These are phyloP conservation scores for Chitala chitala DNA, from an alignment of 2,113 vertebrate genomes.

Conservation along the genomic window DNA sequence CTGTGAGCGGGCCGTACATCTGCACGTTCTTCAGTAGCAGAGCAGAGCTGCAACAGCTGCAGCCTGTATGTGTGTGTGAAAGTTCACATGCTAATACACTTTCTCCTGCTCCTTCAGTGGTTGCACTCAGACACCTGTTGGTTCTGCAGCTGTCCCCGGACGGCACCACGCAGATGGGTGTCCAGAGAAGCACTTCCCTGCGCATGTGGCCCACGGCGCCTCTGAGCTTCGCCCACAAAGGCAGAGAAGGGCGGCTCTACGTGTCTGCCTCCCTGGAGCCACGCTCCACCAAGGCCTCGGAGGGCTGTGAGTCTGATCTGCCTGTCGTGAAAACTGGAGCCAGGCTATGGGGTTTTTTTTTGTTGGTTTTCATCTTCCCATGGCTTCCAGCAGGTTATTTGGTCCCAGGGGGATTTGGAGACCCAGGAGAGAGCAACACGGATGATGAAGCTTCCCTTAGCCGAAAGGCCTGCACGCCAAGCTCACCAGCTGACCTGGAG, in stretches of 20 bases:
- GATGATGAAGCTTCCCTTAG: conserved; percentile 71
- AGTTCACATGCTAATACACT: not conserved
- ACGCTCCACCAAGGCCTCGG: conserved; percentile 82
- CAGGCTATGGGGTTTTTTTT: not conserved
- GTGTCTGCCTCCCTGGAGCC: conserved; percentile 65
- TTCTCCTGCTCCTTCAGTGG: conserved; percentile 46
- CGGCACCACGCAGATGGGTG: conserved; percentile 50
- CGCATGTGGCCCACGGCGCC: conserved; percentile 49
- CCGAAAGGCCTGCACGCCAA: conserved; percentile 57
- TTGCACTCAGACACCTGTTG: conserved; percentile 64
- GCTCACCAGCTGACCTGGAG: conserved; percentile 60
- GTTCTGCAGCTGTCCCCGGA: conserved; percentile 69
- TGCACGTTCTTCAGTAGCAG: not conserved
- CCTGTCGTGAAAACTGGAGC: not conserved
- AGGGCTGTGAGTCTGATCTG: conserved; percentile 59
- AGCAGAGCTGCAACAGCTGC: not conserved
- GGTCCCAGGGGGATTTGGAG: conserved; percentile 78
- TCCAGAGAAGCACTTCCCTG: conserved; percentile 66
- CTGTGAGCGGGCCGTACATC: conserved; percentile 43
- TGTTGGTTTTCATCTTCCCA: not conserved
- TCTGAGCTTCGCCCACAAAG: conserved; percentile 40
- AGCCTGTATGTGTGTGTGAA: conserved; percentile 11
- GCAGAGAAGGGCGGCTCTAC: conserved; percentile 45
- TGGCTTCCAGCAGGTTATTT: conserved; percentile 69
- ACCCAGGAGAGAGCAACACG: conserved; percentile 83